Evolutionary conservation across 2,797 vertebrate genomes (phyloP), one percentile per base, ranked within the genome.

Genomic region (Hybognathus amarus): DNA sequence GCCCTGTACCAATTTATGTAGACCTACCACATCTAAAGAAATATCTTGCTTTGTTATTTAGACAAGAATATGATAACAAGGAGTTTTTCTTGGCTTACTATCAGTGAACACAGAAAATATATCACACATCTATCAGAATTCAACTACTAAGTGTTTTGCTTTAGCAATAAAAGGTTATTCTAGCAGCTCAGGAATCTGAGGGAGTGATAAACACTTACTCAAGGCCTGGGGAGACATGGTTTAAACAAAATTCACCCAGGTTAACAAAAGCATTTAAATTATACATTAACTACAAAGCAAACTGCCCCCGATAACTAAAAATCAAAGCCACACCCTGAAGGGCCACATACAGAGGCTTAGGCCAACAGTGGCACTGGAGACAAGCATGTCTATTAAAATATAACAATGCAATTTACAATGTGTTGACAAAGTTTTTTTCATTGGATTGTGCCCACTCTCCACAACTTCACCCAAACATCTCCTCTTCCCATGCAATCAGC

Each of bases 161-260:
- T 68, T 20, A 79, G 30, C 22, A 27, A 63, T 70, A 59, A 22
- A 13, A 27, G 20, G 42, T 63, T 47, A 82, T 36, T 80, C 40
- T n/a, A 80, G 15, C 13, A 77, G 47, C 67, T 83, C 82, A 71
- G 59, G 56, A 82, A 80, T 84, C 73, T 42, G 24, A 67, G 18
- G 79, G 52, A 61, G 42, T 56, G 56, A 59, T 74, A 22, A n/a
- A 71, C 11, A 50, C 56, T 66, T 54, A 77, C 70, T 50, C 24
- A 30, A 50, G 2, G 20, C 11, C 18, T 0, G 6, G 64, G 5
- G 36, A 22, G n/a, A 33, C 27, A 12, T 2, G 18, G 47, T 22
- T 52, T n/a, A 40, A 0, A 59, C 20, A 59, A 40, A 52, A 76
- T 15, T 20, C 1, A 59, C 33, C 8, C 13, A 59, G 50, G 20